phyloP scores from a whole-genome alignment of 92 coral and sea anemone species.

The Pocillopora grandis region DNA sequence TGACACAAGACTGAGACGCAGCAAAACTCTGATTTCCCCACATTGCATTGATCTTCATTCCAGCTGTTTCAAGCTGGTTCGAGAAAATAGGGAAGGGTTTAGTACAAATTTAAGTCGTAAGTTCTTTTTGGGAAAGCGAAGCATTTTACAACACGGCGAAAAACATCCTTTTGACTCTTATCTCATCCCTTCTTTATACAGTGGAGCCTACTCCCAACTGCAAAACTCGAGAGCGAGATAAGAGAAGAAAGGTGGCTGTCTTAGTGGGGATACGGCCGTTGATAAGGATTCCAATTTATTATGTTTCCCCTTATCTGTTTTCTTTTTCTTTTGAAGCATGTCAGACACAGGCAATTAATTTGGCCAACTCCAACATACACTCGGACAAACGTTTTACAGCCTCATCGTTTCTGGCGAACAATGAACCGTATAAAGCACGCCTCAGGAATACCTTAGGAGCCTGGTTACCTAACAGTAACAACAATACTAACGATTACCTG shows the following conservation, averaged over 20 bases:
- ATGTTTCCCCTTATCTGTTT: too few relatives aligned
- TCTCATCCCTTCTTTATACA: too few relatives aligned
- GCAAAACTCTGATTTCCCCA: too few relatives aligned
- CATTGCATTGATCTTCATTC: too few relatives aligned
- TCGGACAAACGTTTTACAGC: background rate
- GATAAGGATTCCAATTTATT: background rate
- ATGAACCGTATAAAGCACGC: conserved; percentile 14
- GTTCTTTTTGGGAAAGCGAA: too few relatives aligned
- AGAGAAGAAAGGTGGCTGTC: background rate
- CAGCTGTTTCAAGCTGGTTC: too few relatives aligned
- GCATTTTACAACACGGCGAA: too few relatives aligned
- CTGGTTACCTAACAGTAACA: conserved; percentile 1
- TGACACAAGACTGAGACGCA: background rate
- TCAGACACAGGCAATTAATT: background rate
- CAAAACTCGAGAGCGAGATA: too few relatives aligned
- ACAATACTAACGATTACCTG: conserved; percentile 2
- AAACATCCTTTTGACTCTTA: too few relatives aligned
- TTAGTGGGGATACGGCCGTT: too few relatives aligned
- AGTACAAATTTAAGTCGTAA: background rate
- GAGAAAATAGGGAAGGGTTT: too few relatives aligned
- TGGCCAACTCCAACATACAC: background rate
- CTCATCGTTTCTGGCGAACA: background rate
- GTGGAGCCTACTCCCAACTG: too few relatives aligned
- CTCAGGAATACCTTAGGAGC: background rate
- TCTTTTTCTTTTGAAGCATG: background rate